These are phyloP conservation scores for Lytechinus variegatus DNA, from an alignment of 35 echinoderm and acorn worm species.

Conservation along the genomic window DNA sequence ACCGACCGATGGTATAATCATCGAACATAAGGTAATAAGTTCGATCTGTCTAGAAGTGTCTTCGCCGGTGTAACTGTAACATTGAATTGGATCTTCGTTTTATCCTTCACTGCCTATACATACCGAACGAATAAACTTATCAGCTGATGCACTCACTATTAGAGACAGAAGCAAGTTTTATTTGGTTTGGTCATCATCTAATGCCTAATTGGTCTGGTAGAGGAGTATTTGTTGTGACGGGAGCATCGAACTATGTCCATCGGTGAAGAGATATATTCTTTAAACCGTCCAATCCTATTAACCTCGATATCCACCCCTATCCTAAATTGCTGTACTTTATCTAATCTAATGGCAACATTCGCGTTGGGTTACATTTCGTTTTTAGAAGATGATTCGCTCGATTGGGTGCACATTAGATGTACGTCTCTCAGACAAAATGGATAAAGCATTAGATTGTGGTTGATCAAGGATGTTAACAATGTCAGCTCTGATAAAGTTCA, in stretches of 20 bases:
- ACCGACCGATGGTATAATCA: too few relatives aligned
- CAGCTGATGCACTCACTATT: too few relatives aligned
- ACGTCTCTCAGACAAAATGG: not conserved
- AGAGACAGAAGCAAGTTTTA: too few relatives aligned
- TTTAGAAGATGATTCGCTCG: not conserved
- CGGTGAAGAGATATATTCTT: not conserved
- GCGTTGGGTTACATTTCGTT: not conserved
- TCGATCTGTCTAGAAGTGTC: too few relatives aligned
- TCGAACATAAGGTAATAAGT: too few relatives aligned
- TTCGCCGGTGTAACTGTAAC: too few relatives aligned
- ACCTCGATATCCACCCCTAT: not conserved
- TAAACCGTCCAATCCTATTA: not conserved
- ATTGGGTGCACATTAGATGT: not conserved
- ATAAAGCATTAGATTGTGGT: not conserved
- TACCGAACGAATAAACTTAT: too few relatives aligned
- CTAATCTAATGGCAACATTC: not conserved
- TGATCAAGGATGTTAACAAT: not conserved
- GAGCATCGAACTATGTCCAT: not conserved
- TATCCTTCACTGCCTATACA: too few relatives aligned
- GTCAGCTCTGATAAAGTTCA: not conserved
- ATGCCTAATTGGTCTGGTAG: too few relatives aligned
- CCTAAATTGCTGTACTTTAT: not conserved
- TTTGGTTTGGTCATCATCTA: too few relatives aligned
- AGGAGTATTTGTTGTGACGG: too few relatives aligned
- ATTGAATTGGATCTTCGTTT: too few relatives aligned